Evolutionary conservation across 2,888 invertebrate species (phyloP), one percentile per base, ranked within the genome.

Genomic region (Chrysotoxum bicinctum): DNA sequence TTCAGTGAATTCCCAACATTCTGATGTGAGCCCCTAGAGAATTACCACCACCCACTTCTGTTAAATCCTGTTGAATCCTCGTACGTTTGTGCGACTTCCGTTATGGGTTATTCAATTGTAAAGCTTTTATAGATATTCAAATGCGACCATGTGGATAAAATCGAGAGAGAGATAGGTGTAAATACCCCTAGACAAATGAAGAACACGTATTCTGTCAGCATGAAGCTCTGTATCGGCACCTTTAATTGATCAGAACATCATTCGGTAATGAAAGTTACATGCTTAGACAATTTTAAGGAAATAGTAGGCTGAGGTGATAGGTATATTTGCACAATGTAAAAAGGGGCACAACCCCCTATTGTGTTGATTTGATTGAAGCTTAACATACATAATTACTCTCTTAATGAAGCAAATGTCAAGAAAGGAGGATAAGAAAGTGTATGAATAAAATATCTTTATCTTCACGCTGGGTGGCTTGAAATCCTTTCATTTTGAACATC

Each of bases 171-270:
- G 45, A 30, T 43, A 23, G 23, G 9, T 19, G 45, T n/a, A 52
- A 52, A n/a, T 26, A 52, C 52, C 9, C 30, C 26, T 14, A 26
- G 14, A 52, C 10, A 30, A 16, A 52, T 52, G 52, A 52, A 30
- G 16, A 16, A 32, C 54, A 54, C 30, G 16, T 37, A 16, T 21
- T 37, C 10, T 60, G 19, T 69, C 14, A 12, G 19, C 23, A 45
- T 45, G 52, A n/a, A 26, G 45, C 16, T n/a, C 1, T 19, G 16
- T 40, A 16, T 43, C 10, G 7, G 23, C 16, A 43, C 21, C 60
- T 70, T 72, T 76, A 72, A 76, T 80, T 76, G 84, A 84, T 84
- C 76, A 80, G 70, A 45, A 66, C 54, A 80, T 75, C 66, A 75
- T 68, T 72, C n/a, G 30, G 6, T 72, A 69, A 69, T 64, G 56